Conservation (phyloP, 2,797 vertebrate species). For the Cichlasoma orientale region DNA sequence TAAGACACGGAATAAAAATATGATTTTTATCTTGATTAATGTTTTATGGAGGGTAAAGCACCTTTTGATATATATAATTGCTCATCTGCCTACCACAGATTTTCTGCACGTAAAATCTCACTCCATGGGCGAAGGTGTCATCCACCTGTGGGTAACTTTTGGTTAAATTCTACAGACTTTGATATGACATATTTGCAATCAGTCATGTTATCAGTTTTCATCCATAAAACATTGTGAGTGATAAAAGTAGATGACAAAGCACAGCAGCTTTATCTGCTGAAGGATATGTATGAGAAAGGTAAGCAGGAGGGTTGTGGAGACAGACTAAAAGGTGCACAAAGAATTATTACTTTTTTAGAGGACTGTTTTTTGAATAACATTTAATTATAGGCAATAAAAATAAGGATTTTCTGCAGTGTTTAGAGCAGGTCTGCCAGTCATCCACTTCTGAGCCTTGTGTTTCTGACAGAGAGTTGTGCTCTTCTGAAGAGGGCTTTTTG, state of each 20-base stretch:
- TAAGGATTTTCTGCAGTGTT: background rate
- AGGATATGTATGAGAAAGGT: constrained; percentile 2
- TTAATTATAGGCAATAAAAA: background rate
- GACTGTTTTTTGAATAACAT: constrained; percentile 16
- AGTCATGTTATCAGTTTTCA: constrained; percentile 8
- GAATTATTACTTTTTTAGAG: background rate
- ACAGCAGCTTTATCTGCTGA: constrained; percentile 24
- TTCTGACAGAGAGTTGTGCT: constrained; percentile 62
- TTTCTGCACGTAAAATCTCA: background rate
- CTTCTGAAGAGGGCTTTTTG: constrained; percentile 70
- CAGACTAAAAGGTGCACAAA: background rate
- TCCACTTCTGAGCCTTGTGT: constrained; percentile 58
- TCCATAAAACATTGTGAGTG: background rate
- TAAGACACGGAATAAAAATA: background rate
- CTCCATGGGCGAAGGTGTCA: background rate
- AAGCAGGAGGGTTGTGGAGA: background rate
- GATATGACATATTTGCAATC: background rate
- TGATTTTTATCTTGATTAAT: background rate
- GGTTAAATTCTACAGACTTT: background rate
- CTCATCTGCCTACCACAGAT: background rate
- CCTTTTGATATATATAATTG: background rate
- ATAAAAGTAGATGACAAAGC: constrained; percentile 23
- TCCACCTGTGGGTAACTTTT: background rate
- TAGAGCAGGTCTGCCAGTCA: constrained; percentile 38
- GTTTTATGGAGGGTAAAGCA: background rate